These are phyloP conservation scores for Mimumesa dahlbomi DNA, from an alignment of 2,888 invertebrate genomes.

Conservation along the genomic window DNA sequence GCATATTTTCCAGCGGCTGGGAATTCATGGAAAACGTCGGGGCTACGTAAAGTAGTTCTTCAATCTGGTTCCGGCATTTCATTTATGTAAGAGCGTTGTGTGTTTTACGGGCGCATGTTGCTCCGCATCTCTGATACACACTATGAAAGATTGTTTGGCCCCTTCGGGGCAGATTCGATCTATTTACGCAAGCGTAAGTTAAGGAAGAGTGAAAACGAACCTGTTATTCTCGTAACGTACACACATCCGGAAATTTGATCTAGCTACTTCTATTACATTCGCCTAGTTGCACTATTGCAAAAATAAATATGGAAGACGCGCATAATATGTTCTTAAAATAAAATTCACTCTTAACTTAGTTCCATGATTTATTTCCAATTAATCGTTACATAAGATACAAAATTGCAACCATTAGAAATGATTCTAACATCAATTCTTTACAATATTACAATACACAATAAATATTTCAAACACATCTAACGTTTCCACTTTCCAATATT, in stretches of 20 bases:
- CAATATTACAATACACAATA: no score
- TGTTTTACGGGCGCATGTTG: not conserved
- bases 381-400: no score
- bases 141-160: not conserved
- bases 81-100: constrained; percentile 6
- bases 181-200: constrained; percentile 5
- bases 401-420: no score
- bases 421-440: no score
- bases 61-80: not conserved
- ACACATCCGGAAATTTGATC: not conserved
- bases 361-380: no score
- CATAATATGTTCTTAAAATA: no score
- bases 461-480: no score
- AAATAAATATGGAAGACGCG: no score
- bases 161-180: constrained; percentile 1
- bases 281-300: no score
- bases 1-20: not conserved
- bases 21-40: not conserved
- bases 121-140: not conserved
- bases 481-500: no score
- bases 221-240: not conserved
- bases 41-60: not conserved
- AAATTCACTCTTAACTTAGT: no score
- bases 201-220: constrained; percentile 1
- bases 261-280: no score